phyloP scores from a whole-genome alignment of 2,113 vertebrate genomes.

The rabbit (Oryctolagus cuniculus) region DNA sequence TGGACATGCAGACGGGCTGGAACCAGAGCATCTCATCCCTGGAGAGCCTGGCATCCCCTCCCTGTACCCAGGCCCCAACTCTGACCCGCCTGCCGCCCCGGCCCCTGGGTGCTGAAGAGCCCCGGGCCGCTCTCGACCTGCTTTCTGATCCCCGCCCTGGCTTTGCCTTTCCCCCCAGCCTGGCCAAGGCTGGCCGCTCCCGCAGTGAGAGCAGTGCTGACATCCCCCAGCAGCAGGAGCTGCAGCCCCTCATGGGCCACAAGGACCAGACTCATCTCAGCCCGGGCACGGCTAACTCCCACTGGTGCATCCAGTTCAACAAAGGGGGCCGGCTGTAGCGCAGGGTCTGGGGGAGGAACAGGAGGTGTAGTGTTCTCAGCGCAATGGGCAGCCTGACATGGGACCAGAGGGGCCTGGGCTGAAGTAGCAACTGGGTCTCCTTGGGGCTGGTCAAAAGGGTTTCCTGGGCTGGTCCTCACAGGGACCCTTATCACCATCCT shows the following conservation, averaged over 20 bases:
- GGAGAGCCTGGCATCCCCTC: slow-evolving; percentile 95
- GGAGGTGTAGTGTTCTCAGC: not conserved
- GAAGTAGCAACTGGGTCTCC: slow-evolving; percentile 34
- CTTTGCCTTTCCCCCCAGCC: slow-evolving; percentile 89
- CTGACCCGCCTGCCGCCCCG: slow-evolving; percentile 81
- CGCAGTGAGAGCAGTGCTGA: slow-evolving; percentile 88
- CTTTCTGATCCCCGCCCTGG: slow-evolving; percentile 83
- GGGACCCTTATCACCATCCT: slow-evolving; percentile 29
- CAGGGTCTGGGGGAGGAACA: not conserved
- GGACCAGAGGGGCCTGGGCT: slow-evolving; percentile 16
- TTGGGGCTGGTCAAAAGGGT: slow-evolving; percentile 44
- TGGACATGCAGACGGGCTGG: slow-evolving; percentile 97
- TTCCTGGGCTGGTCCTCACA: slow-evolving; percentile 58
- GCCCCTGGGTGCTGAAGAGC: slow-evolving; percentile 66
- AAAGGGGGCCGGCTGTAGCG: slow-evolving; percentile 89
- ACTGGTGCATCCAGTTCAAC: slow-evolving; percentile 87
- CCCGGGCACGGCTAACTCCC: slow-evolving; percentile 82
- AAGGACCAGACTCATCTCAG: slow-evolving; percentile 85
- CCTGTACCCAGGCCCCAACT: slow-evolving; percentile 86
- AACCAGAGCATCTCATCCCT: slow-evolving; percentile 98
- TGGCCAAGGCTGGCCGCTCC: slow-evolving; percentile 83
- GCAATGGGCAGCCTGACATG: not conserved
- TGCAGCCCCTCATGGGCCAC: slow-evolving; percentile 92
- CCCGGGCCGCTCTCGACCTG: slow-evolving; percentile 54
- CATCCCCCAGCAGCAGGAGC: slow-evolving; percentile 88